These are phyloP conservation scores for Lochmaea capreae DNA, from an alignment of 2,888 invertebrate genomes.

Conservation along the genomic window DNA sequence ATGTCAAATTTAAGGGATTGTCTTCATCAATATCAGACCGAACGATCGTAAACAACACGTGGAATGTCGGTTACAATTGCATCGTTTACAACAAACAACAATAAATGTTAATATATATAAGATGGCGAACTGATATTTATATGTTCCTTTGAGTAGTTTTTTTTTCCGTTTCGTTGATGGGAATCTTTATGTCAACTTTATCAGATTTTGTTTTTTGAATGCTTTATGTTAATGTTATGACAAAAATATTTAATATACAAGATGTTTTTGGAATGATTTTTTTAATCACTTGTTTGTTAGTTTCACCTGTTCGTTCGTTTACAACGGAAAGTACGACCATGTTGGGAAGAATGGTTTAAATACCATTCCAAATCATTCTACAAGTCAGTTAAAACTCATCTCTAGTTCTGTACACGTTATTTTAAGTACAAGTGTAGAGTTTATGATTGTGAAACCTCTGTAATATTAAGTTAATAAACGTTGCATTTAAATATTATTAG, in stretches of 20 bases:
- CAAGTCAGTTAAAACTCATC: no score
- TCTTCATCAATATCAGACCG: conserved; percentile 47
- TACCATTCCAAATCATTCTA: no score
- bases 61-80: conserved; percentile 42
- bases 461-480: no score
- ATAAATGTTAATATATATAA: conserved; percentile 29
- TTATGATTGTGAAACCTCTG: no score
- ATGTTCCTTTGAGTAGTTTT: conserved; percentile 8
- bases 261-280: neutral
- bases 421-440: no score
- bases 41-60: conserved; percentile 44
- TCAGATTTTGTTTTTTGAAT: conserved; percentile 8
- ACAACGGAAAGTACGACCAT: no score
- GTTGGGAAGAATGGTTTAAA: no score
- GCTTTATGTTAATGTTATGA: conserved; percentile 1
- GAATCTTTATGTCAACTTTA: conserved; percentile 25
- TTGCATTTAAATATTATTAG: no score
- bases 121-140: conserved; percentile 25
- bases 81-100: conserved; percentile 39
- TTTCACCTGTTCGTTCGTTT: no score
- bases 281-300: no score
- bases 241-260: neutral
- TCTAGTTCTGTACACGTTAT: no score
- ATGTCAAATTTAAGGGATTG: conserved; percentile 52
- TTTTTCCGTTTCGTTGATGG: conserved; percentile 12